These are phyloP conservation scores for Protomyctophum bolini DNA, from an alignment of 2,113 vertebrate species.

Conservation along the genomic window DNA sequence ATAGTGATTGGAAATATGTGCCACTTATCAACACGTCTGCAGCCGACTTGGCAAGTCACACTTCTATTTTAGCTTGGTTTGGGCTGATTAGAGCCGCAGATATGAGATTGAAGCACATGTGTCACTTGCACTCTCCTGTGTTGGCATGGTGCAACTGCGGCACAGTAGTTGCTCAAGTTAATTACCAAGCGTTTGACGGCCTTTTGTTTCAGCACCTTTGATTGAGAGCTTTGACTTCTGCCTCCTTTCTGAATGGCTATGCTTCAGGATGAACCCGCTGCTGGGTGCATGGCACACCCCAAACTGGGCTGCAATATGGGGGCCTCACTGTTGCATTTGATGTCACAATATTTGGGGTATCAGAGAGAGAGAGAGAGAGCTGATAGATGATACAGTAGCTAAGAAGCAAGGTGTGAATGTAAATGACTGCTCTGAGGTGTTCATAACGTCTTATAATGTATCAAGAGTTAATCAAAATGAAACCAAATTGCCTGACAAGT, in stretches of 20 bases:
- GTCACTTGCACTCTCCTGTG: slow-evolving; percentile 63
- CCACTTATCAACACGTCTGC: slow-evolving; percentile 80
- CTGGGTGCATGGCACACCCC: slow-evolving; percentile 34
- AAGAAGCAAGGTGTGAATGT: slow-evolving; percentile 76
- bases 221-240: slow-evolving; percentile 66
- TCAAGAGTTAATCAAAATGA: slow-evolving; percentile 68
- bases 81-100: slow-evolving; percentile 70
- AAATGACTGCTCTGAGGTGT: slow-evolving; percentile 45
- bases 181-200: slow-evolving; percentile 62
- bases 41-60: slow-evolving; percentile 75
- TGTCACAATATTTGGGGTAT: slow-evolving; percentile 80
- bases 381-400: slow-evolving; percentile 63
- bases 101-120: slow-evolving; percentile 60
- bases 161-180: slow-evolving; percentile 61
- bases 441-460: slow-evolving; percentile 34
- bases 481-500: slow-evolving; percentile 68
- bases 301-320: slow-evolving; percentile 39
- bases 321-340: slow-evolving; percentile 67
- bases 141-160: slow-evolving; percentile 59
- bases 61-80: slow-evolving; percentile 78
- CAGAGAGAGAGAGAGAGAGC: slow-evolving; percentile 63
- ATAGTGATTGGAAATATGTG: slow-evolving; percentile 76
- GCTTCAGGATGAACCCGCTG: slow-evolving; percentile 44
- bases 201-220: slow-evolving; percentile 62
- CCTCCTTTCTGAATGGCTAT: slow-evolving; percentile 46